These are phyloP conservation scores for Pseudomugil tenellus DNA, from an alignment of 2,797 vertebrate genomes.

Conservation along the genomic window DNA sequence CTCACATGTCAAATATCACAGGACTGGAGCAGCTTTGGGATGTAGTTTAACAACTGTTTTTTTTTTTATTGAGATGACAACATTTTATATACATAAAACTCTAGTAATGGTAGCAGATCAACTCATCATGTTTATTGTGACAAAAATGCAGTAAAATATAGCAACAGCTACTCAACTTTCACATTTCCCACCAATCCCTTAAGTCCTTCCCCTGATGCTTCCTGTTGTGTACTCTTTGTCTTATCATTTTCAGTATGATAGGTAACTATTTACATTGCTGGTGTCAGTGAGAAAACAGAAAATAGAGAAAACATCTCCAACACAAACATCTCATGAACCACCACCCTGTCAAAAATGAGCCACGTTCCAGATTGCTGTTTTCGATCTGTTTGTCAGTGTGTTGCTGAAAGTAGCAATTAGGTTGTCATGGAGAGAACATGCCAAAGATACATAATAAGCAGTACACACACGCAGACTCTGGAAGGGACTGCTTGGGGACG, in stretches of 20 bases:
- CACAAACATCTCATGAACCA: slow-evolving; percentile 70
- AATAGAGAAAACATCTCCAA: slow-evolving; percentile 37
- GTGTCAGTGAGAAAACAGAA: no score
- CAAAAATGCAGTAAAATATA: slow-evolving; percentile 22
- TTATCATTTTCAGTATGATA: no score
- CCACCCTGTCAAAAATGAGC: slow-evolving; percentile 70
- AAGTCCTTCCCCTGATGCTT: no score
- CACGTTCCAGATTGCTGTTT: slow-evolving; percentile 61
- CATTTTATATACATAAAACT: slow-evolving; percentile 7
- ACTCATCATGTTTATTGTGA: slow-evolving; percentile 13
- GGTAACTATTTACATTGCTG: no score
- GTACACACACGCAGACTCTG: slow-evolving; percentile 11
- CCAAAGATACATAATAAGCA: slow-evolving; percentile 64
- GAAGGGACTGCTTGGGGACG: slow-evolving; percentile 58
- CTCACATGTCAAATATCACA: no score
- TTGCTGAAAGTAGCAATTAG: slow-evolving; percentile 75
- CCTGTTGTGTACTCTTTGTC: no score
- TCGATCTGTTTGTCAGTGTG: slow-evolving; percentile 70
- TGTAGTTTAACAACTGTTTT: background rate
- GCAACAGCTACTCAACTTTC: no score
- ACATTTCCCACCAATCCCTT: no score
- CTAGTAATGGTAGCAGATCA: slow-evolving; percentile 12
- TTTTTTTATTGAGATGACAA: slow-evolving; percentile 16
- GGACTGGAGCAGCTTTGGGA: no score
- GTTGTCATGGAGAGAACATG: slow-evolving; percentile 70